Evolutionary conservation across 2,113 vertebrate species (phyloP), one percentile per base, ranked within the genome.

Genomic region (Petromus typicus): DNA sequence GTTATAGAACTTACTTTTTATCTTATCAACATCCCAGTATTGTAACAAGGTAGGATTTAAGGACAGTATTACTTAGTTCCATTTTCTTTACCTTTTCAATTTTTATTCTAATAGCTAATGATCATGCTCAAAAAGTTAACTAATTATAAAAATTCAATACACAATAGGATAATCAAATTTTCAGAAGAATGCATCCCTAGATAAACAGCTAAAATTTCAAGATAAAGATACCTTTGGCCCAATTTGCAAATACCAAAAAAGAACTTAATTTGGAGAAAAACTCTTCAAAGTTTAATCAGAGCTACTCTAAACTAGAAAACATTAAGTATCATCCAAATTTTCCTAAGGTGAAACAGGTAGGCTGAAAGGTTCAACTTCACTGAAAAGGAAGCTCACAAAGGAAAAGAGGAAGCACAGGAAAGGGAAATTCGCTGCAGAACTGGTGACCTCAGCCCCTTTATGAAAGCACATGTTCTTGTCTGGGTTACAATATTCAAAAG

Each of bases 381-480:
- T 76, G n/a, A 4, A 48, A 64, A 92, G 95, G 96, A 94, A 96
- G 93, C 48, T 87, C 79, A 84, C 51, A 75, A 76, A 22, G 63
- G 12, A 3, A 96, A 92, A 82, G n/a, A 54, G 13, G 75, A 66
- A 73, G 73, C 20, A 71, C 81, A 96, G 87, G 89, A 86, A 71
- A 30, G 57, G 88, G 48, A 79, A 32, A 82, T 88, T 85, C 90
- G 79, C 95, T 90, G 97, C 97, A 97, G 97, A 80, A 93, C 9
- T 51, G 96, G 97, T 86, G 96, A 96, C 93, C 96, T 97, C 97
- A 73, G 86, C 93, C 93, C 1, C 97, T 97, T 95, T 96, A 90
- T 13, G 94, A 91, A 97, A 97, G 97, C 96, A 93, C 97, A 95
- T 51, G 43, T 86, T 40, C 22, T 93, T 6, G 57, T 48, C 40